Evolutionary conservation across 2,797 vertebrate genomes (phyloP), one percentile per base, ranked within the genome.

Genomic region (Acrossocheilus fasciatus): DNA sequence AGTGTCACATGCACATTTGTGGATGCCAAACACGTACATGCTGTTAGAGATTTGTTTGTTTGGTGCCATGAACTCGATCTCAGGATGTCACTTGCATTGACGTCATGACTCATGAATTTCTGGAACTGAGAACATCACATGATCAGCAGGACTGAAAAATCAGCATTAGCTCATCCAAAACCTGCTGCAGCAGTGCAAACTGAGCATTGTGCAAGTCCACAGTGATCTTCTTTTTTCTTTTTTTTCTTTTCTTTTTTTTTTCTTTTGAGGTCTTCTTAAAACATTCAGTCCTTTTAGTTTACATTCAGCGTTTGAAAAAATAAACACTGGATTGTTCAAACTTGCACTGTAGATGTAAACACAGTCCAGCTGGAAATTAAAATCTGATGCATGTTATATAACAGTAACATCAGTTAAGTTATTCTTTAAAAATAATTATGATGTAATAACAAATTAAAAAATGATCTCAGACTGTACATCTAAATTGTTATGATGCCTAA

Each of bases 71-170:
- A 76, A 62, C 81, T 45, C 26, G 0, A 30, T 62, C 18, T 34
- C 70, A 45, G 41, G 30, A 52, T 26, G 59, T 76, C 57, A 84
- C 54, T 83, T 20, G 8, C 59, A 77, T 84, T 77, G 39, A 85
- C n/a, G 76, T 85, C 52, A 62, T 62, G 8, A 4, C 66, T 54
- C 20, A 6, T 34, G 26, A 77, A 11, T 43, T 59, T 83, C 1
- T 64, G 72, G 43, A 85, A 78, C 30, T 45, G 70, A 64, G 26
- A 47, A 74, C n/a, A 41, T 78, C 45, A 70, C 75, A 85, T 45
- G 50, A 47, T 70, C 20, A 4, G 9, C 17, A 14, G n/a, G 36
- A 70, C 50, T 30, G 36, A 78, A 45, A 79, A 50, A 79, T 85
- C 50, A 72, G n/a, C 39, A 62, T 79, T 59, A 50, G 66, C 75